Percentiles rank a stretch among this genome's conserved stretches.
Evolutionary conservation across 2,888 invertebrate species (phyloP).

Genomic region (Harpagoxenus sublaevis): DNA sequence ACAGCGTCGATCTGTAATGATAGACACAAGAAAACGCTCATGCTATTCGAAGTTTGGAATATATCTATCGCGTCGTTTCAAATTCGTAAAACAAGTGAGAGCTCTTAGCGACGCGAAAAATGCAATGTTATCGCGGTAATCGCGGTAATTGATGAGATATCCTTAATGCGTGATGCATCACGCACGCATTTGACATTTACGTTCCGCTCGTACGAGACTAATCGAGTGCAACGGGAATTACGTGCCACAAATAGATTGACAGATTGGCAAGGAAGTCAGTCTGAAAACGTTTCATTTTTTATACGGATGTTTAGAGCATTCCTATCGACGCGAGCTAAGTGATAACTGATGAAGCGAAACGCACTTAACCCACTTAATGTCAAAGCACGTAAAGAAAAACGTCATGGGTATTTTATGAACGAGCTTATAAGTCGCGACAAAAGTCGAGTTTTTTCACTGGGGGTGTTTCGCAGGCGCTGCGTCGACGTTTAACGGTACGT

Average conservation of each 20-base stretch:
- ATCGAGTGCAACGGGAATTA: constrained; percentile 27
- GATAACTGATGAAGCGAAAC: constrained; percentile 32
- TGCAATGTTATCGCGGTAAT: background rate
- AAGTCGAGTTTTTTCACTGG: background rate
- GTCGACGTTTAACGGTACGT: constrained; percentile 7
- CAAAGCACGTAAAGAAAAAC: constrained; percentile 17
- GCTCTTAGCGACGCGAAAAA: background rate
- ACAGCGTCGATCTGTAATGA: background rate
- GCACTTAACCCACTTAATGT: constrained; percentile 34
- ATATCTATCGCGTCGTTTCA: background rate
- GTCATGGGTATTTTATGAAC: background rate
- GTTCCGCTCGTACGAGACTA: background rate
- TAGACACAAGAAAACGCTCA: background rate
- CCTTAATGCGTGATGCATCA: constrained; percentile 10
- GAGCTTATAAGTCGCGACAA: background rate
- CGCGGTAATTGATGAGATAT: constrained; percentile 19
- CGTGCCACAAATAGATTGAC: background rate
- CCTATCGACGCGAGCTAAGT: background rate
- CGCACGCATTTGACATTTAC: constrained; percentile 20
- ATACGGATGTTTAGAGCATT: background rate
- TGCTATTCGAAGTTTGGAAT: background rate
- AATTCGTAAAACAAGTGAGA: background rate
- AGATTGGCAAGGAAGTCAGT: constrained; percentile 4
- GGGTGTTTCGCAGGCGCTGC: background rate
- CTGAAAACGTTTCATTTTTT: constrained; percentile 1